phyloP scores from a whole-genome alignment of 2,888 invertebrate species.

The Meteorus cinctellus region DNA sequence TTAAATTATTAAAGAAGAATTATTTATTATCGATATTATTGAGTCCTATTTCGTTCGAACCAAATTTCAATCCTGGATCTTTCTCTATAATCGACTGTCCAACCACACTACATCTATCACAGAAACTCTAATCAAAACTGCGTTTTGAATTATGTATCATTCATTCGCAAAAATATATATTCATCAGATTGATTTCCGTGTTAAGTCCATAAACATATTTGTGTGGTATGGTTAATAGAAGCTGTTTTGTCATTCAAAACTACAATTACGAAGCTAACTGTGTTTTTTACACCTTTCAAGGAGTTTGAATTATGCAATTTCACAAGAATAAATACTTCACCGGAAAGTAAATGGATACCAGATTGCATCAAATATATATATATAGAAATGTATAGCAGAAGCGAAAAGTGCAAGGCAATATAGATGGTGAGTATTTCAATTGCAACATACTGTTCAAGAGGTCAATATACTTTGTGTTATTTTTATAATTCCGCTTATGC shows the following conservation, averaged over 20 bases:
- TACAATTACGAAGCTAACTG: neutral
- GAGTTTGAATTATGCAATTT: neutral
- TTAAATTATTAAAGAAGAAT: constrained; percentile 69
- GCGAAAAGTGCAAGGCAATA: constrained; percentile 10
- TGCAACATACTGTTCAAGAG: neutral
- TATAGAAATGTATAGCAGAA: neutral
- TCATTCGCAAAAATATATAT: neutral
- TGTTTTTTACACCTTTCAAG: neutral
- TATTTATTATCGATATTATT: constrained; percentile 65
- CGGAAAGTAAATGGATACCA: constrained; percentile 15
- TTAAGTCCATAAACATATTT: neutral
- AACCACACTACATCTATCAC: no score
- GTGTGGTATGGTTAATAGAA: neutral
- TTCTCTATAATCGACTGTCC: neutral
- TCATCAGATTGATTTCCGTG: neutral
- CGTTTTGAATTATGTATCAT: neutral
- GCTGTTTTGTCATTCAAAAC: neutral
- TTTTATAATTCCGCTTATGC: constrained; percentile 12
- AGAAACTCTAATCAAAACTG: neutral
- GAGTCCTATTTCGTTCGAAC: constrained; percentile 27
- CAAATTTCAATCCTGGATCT: neutral
- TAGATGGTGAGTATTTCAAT: neutral
- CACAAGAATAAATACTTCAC: constrained; percentile 5
- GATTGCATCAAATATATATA: constrained; percentile 14
- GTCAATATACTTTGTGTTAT: constrained; percentile 23